Conservation (phyloP, 92 coral and sea anemone genomes). For the Galaxea fascicularis region DNA sequence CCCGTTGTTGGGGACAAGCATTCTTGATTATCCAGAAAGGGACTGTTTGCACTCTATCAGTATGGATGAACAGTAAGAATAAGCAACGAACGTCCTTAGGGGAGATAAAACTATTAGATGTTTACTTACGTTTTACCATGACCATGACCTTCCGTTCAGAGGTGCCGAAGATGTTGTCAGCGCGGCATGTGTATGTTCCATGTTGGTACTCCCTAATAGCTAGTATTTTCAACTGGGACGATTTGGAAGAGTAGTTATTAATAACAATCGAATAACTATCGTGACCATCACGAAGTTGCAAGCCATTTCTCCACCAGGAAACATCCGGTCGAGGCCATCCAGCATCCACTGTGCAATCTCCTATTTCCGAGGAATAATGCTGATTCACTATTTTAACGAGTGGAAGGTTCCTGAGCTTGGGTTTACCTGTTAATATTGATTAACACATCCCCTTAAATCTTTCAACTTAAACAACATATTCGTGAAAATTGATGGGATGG, state of each 20-base stretch:
- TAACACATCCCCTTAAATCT: too few species aligned
- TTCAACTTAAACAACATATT: too few species aligned
- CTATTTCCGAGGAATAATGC: background rate
- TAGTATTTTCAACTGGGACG: background rate
- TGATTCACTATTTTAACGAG: background rate
- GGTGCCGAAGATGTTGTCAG: slow-evolving; percentile 22
- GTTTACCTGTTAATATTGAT: slow-evolving; percentile 8
- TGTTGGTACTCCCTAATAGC: background rate
- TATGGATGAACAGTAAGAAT: background rate
- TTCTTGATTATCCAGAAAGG: too few species aligned
- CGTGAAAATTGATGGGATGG: too few species aligned
- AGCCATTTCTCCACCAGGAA: slow-evolving; percentile 28
- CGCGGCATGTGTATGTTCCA: slow-evolving; percentile 22
- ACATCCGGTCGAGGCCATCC: slow-evolving; percentile 33
- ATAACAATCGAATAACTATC: background rate
- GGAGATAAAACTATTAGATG: background rate
- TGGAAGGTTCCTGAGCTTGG: background rate
- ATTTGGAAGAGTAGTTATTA: fast-evolving
- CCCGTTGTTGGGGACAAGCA: too few species aligned
- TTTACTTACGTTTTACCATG: slow-evolving; percentile 28
- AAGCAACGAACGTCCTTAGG: background rate
- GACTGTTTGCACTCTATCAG: too few species aligned
- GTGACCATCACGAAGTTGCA: background rate
- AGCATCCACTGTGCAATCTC: background rate
- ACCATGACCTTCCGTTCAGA: background rate